Evolutionary conservation across 1,140 invertebrate species (phyloP), one percentile per base, ranked within the genome.

Genomic region (Ditylenchus dipsaci): DNA sequence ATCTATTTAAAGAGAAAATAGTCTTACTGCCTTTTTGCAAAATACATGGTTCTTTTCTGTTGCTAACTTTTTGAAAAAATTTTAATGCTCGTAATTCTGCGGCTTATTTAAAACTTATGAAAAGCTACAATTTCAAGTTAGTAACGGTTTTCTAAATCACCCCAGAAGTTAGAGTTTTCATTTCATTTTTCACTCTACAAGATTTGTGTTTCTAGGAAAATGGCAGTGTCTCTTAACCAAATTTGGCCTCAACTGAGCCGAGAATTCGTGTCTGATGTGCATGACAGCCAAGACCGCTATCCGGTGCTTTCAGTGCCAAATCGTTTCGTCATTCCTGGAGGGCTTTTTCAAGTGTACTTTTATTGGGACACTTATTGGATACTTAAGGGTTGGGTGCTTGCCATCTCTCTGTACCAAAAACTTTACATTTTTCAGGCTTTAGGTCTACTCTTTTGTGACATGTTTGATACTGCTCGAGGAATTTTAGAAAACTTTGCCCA

Each of bases 361-460:
- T 94, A 94, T 82, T 94, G 91, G 91, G 91, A 94, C 78, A 92
- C 91, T 0, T 94, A 91, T 81, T 94, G 92, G 92, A 92, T 93
- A 29, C 86, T 94, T 29, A 88, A 90, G 71, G 91, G 91, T 1
- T 45, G 0, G 15, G 13, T 26, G 27, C 11, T 21, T n/a, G 5
- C 3, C 15, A 53, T 53, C 3, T 19, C 15, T 53, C 49, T 53
- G 8, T 38, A 5, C 3, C 33, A 7, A 53, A 19, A 53, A 53
- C 23, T 53, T 45, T n/a, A 45, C 11, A 45, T 11, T 45, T 45
- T n/a, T 13, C 43, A 45, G n/a, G 43, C n/a, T 69, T 61, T 1
- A 72, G 71, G 71, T 0, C 84, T 95, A 0, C 81, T 93, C 0
- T 91, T 89, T 0, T 87, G 84, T 59, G 91, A 91, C 3, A 92